phyloP scores from a whole-genome alignment of 2,888 invertebrate species.

The Gonocerus acuteangulatus region DNA sequence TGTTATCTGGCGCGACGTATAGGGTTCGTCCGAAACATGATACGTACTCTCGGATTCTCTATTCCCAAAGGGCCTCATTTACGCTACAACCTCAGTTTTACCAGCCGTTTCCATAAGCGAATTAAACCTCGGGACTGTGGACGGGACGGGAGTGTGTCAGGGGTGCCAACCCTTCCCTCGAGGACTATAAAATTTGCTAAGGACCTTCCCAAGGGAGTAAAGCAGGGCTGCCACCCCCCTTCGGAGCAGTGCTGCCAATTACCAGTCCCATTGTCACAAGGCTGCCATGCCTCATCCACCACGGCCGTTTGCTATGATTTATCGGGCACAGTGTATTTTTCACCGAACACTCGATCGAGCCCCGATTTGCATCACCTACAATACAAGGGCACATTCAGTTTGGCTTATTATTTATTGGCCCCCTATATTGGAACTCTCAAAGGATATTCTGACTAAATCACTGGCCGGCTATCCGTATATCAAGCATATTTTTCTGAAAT shows the following conservation, averaged over 20 bases:
- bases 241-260: neutral
- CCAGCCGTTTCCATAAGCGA: neutral
- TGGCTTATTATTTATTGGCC: too few species aligned
- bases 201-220: neutral
- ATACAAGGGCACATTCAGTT: too few species aligned
- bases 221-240: neutral
- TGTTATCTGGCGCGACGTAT: too few species aligned
- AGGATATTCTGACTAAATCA: too few species aligned
- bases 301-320: neutral
- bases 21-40: too few species aligned
- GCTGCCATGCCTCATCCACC: too few species aligned
- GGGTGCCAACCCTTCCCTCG: conserved; percentile 7
- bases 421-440: too few species aligned
- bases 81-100: neutral
- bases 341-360: too few species aligned
- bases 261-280: neutral
- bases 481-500: too few species aligned
- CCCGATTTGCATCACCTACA: too few species aligned
- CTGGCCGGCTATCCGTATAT: too few species aligned
- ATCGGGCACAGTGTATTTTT: neutral
- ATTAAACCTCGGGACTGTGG: neutral
- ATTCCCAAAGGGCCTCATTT: neutral
- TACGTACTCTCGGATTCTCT: too few species aligned
- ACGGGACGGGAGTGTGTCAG: conserved; percentile 9
- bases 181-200: conserved; percentile 11